Evolutionary conservation across 2,888 invertebrate species (phyloP).

Genomic region (Chorisops tibialis): DNA sequence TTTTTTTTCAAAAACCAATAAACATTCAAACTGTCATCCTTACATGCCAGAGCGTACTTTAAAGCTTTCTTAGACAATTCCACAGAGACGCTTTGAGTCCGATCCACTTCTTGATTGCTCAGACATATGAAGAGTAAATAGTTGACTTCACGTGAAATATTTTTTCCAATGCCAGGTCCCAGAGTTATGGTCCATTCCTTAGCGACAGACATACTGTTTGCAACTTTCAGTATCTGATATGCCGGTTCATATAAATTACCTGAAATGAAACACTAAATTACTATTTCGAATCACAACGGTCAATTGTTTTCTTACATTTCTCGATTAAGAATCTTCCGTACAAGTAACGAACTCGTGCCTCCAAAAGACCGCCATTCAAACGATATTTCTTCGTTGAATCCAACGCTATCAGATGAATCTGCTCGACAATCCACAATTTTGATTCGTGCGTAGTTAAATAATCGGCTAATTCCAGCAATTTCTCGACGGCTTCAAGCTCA

Average conservation of each 20-base stretch:
- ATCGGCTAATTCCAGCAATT: neutral
- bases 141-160: neutral
- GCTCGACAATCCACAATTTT: slow-evolving; percentile 14
- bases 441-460: neutral
- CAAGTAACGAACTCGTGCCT: slow-evolving; percentile 18
- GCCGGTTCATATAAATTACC: slow-evolving; percentile 6
- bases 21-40: no score
- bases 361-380: slow-evolving; percentile 7
- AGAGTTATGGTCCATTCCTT: slow-evolving; percentile 5
- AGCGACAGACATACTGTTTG: neutral
- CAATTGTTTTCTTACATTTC: slow-evolving; percentile 1
- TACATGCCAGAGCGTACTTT: slow-evolving; percentile 21
- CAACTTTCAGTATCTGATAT: neutral
- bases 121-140: slow-evolving; percentile 9
- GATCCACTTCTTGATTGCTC: neutral
- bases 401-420: neutral
- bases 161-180: neutral
- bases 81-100: neutral
- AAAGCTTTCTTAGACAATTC: slow-evolving; percentile 14
- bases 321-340: slow-evolving; percentile 24
- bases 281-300: no score
- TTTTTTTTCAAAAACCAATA: no score
- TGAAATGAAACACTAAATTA: neutral
- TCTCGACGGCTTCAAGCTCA: neutral
- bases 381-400: neutral